Conservation (phyloP, 2,113 vertebrate species). For the Aleadryas rufinucha region DNA sequence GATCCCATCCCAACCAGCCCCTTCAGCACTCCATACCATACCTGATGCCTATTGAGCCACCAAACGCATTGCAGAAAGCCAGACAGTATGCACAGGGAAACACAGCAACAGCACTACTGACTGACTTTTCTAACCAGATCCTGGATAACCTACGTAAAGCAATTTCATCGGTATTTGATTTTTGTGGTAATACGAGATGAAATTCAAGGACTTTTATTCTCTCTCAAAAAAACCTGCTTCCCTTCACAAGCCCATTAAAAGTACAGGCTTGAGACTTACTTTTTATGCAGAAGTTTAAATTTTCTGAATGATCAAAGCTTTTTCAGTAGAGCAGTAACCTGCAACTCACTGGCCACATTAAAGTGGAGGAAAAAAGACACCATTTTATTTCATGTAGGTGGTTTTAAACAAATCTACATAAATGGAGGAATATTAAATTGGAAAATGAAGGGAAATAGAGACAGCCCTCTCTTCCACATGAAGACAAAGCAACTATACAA, state of each 20-base stretch:
- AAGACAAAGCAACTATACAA: neutral
- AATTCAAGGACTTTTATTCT: neutral
- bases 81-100: neutral
- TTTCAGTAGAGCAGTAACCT: neutral
- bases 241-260: neutral
- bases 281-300: neutral
- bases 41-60: neutral
- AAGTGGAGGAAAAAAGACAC: neutral
- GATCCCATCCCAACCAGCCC: neutral
- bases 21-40: neutral
- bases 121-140: neutral
- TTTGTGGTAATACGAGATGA: neutral
- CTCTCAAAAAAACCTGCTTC: neutral
- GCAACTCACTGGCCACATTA: neutral
- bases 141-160: neutral
- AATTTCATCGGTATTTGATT: neutral
- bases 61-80: neutral
- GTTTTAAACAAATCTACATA: neutral
- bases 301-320: slow-evolving; percentile 10
- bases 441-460: neutral
- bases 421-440: neutral
- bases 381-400: neutral
- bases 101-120: neutral
- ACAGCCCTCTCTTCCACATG: neutral
- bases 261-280: neutral